phyloP scores from a whole-genome alignment of 53 echinoderm and acorn worm species.

The Crossaster papposus region DNA sequence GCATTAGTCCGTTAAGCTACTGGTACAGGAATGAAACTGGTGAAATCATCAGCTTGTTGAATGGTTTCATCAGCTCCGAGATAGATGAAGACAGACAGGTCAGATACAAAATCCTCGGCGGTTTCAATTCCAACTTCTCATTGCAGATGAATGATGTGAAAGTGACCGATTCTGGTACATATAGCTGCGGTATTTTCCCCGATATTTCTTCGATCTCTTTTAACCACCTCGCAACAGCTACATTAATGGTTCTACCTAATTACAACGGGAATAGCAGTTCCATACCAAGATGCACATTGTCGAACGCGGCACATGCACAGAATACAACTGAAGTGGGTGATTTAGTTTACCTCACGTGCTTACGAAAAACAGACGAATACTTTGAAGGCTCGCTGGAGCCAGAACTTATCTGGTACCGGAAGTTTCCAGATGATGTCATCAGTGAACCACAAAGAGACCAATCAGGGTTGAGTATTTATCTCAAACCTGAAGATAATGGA shows the following conservation, averaged over 20 bases:
- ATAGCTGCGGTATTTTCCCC: slow-evolving; percentile 13
- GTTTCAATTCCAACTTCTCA: not conserved
- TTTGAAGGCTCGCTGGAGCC: not conserved
- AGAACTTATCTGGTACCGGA: slow-evolving; percentile 11
- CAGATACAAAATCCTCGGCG: not conserved
- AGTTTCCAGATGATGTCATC: not conserved
- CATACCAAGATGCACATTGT: not conserved
- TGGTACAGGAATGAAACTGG: slow-evolving; percentile 31
- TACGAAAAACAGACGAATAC: not conserved
- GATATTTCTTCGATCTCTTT: not conserved
- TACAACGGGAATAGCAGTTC: not conserved
- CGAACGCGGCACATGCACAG: not conserved
- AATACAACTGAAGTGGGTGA: not conserved
- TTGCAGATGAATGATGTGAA: not conserved
- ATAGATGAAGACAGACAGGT: slow-evolving; percentile 7
- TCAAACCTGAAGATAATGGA: not conserved
- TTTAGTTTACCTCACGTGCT: not conserved
- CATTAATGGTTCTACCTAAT: not conserved
- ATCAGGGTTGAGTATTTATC: not conserved
- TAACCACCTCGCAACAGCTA: not conserved
- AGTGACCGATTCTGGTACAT: slow-evolving; percentile 16
- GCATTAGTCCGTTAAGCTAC: not conserved
- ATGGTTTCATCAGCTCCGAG: not conserved
- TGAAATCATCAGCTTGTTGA: not conserved
- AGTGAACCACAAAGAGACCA: not conserved